Base-by-base conservation (phyloP, 2,113 vertebrate species). In the Uropsilus gracilis region DNA sequence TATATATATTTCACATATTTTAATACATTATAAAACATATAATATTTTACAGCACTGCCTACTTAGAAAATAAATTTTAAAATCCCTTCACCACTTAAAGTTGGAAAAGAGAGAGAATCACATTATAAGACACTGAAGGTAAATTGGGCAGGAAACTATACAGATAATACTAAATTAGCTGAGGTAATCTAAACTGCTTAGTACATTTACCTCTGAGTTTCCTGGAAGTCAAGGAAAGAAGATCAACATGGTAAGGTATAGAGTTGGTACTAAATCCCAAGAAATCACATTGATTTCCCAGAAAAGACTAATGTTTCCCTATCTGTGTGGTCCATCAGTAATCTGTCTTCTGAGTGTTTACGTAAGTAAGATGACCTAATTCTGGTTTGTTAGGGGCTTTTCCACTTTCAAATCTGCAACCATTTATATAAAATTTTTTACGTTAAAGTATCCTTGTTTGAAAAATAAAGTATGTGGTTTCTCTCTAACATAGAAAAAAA, bases 391-490 rank as follows among this genome's bases (percentile, higher is more conserved):
- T 50, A 32, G 9, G 8, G 18, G 8, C 28, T n/a, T 30, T 94
- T 91, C 63, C 9, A 69, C 0, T n/a, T 61, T 63, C 68, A 71
- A 77, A 13, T 30, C 66, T 76, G 14, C 32, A 94, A 82, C 26
- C 73, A 8, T 69, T 39, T 78, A n/a, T 44, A 14, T 68, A 80
- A 86, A 77, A 53, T 13, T 68, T 93, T 93, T 55, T 24, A 85
- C 26, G 80, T 30, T 86, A 26, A 55, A 57, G 46, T 50, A 8
- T 86, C 32, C 28, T 63, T 64, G 13, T 89, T 96, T 93, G 69
- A 6, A 92, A 91, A 92, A 76, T 86, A 84, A 84, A 85, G 87
- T 61, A n/a, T 32, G 13, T 55, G 34, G 30, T 85, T 34, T 84
- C 75, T 10, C 42, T 90, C n/a, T 55, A 28, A 8, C 69, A 48